phyloP scores from a whole-genome alignment of 2,113 vertebrate species.

The Empidonax alnorum region DNA sequence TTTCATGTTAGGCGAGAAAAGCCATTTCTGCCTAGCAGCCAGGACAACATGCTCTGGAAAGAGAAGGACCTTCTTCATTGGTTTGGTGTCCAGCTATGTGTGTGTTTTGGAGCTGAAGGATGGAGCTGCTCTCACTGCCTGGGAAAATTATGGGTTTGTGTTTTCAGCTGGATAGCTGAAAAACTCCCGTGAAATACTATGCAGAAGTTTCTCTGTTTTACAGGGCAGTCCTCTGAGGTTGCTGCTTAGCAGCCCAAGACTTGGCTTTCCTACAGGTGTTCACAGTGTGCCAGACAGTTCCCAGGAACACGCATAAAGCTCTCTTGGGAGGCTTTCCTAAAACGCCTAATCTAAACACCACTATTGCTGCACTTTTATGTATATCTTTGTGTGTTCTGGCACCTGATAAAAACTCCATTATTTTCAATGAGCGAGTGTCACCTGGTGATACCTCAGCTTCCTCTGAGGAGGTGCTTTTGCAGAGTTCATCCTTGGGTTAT shows the following conservation, averaged over 20 bases:
- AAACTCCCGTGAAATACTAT: neutral
- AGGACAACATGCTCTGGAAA: neutral
- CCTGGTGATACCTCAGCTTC: slow-evolving; percentile 16
- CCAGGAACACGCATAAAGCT: neutral
- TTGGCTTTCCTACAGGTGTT: neutral
- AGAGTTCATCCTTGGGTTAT: slow-evolving; percentile 42
- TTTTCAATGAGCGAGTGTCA: neutral
- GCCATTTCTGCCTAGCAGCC: neutral
- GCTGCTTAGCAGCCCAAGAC: neutral
- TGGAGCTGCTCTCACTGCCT: neutral
- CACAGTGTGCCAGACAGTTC: neutral
- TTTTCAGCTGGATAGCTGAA: neutral
- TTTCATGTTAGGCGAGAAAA: neutral
- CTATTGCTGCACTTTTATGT: neutral
- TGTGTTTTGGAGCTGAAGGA: neutral
- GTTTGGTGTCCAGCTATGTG: neutral
- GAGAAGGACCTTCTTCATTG: neutral
- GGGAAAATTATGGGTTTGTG: neutral
- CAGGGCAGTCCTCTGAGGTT: neutral
- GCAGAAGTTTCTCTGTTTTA: slow-evolving; percentile 3
- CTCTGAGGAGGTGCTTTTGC: neutral
- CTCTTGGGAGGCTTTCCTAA: neutral
- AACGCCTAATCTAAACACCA: slow-evolving; percentile 44
- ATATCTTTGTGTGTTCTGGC: slow-evolving; percentile 50
- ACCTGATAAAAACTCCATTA: slow-evolving; percentile 52